Percentiles rank a stretch among this genome's conserved stretches.
These are phyloP conservation scores for Etheostoma nigrum DNA, from an alignment of 2,797 vertebrate species.

Conservation along the genomic window DNA sequence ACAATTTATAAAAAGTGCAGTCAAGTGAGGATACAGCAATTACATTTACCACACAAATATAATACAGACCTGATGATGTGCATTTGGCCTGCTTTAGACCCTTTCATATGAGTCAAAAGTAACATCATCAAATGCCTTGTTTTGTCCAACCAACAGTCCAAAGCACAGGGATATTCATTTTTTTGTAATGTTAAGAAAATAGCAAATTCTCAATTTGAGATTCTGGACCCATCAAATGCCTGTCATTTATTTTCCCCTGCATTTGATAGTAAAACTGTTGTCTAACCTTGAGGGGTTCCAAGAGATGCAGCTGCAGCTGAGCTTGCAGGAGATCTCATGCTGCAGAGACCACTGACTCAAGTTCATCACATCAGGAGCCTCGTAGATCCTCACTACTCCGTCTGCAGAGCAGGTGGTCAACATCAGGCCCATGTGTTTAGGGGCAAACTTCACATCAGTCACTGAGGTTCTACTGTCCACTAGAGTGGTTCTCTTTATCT, in stretches of 20 bases:
- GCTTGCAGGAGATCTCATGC: slow-evolving; percentile 97
- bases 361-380: slow-evolving; percentile 99
- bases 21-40: too few relatives aligned
- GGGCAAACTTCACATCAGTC: slow-evolving; percentile 98
- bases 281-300: slow-evolving; percentile 98
- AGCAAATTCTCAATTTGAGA: too few relatives aligned
- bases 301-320: slow-evolving; percentile 99
- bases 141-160: not conserved
- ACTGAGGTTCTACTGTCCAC: slow-evolving; percentile 98
- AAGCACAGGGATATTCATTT: not conserved
- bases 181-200: not conserved
- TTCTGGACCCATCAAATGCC: not conserved
- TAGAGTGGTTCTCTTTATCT: slow-evolving; percentile 98
- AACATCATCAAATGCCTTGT: not conserved
- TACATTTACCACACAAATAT: too few relatives aligned
- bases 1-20: too few relatives aligned
- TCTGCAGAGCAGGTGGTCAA: slow-evolving; percentile 97
- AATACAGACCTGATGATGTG: too few relatives aligned
- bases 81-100: too few relatives aligned
- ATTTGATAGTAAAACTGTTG: not conserved
- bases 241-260: not conserved
- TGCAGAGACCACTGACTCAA: slow-evolving; percentile 98
- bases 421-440: slow-evolving; percentile 99
- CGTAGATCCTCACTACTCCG: slow-evolving; percentile 96
- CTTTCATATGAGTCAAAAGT: too few relatives aligned